A percentile compares a stretch with the other conserved stretches of the same genome.
These are phyloP conservation scores for Pseudorectes ferrugineus DNA, from an alignment of 2,113 vertebrate species.

Conservation along the genomic window DNA sequence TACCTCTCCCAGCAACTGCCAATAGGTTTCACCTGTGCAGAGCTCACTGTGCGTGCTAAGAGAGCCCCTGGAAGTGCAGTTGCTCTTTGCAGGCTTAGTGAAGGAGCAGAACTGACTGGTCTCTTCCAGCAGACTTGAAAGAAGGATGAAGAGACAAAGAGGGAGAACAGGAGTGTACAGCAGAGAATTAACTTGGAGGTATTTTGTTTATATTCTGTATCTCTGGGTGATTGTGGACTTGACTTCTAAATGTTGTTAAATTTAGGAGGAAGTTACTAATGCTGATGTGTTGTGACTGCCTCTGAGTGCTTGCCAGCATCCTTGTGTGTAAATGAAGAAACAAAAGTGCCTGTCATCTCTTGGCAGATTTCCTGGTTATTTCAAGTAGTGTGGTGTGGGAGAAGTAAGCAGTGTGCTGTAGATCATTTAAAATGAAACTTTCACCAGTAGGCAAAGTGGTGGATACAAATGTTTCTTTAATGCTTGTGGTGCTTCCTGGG, in stretches of 20 bases:
- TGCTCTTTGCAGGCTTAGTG: not conserved
- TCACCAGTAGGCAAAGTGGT: not conserved
- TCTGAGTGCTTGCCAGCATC: not conserved
- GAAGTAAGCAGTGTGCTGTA: not conserved
- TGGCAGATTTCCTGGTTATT: not conserved
- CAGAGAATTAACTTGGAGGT: not conserved
- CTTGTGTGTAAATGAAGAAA: not conserved
- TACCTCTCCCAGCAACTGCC: not conserved
- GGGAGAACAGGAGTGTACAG: not conserved
- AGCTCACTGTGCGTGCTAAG: fast-evolving
- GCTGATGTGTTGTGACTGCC: not conserved
- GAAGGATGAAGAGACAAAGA: not conserved
- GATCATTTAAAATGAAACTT: not conserved
- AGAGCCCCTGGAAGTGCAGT: not conserved
- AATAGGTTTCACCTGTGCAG: not conserved
- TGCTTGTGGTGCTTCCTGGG: not conserved
- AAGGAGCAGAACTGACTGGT: not conserved
- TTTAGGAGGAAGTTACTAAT: not conserved
- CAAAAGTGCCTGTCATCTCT: not conserved
- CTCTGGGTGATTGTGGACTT: not conserved
- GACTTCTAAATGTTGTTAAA: not conserved
- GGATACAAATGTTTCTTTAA: not conserved
- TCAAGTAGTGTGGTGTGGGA: not conserved
- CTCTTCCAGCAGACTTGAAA: not conserved
- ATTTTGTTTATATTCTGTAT: not conserved